These are phyloP conservation scores for Mus musculus DNA, from an alignment of 2,113 vertebrate species.

Conservation along the genomic window DNA sequence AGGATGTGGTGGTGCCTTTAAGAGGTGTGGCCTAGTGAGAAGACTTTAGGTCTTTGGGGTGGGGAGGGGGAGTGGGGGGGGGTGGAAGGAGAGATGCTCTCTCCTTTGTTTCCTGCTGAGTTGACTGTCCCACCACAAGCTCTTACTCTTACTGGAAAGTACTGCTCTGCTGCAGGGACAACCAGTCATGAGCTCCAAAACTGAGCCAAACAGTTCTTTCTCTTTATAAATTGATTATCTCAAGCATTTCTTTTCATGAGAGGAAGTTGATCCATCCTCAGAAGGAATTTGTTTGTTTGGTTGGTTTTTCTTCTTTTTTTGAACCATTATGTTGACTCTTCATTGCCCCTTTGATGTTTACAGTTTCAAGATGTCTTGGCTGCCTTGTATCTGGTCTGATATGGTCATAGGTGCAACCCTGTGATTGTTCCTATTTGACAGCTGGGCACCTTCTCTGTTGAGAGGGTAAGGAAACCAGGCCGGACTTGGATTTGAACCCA, in stretches of 20 bases:
- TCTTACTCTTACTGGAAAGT: too few relatives aligned
- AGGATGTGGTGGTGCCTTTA: neutral
- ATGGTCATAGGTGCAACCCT: neutral
- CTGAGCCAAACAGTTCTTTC: neutral
- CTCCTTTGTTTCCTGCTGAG: neutral
- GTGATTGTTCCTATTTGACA: neutral
- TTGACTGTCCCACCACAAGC: neutral
- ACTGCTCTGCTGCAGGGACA: neutral
- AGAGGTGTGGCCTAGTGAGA: neutral
- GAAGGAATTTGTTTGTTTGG: neutral
- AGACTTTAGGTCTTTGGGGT: neutral
- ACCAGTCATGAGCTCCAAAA: neutral
- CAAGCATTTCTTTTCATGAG: neutral
- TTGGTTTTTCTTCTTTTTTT: neutral
- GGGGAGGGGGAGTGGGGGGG: too few relatives aligned
- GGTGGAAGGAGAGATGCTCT: too few relatives aligned
- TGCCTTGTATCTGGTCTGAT: neutral
- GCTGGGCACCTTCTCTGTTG: neutral
- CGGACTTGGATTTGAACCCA: neutral
- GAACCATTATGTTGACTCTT: neutral
- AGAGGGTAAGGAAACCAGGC: neutral
- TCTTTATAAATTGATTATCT: neutral
- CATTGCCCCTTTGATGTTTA: neutral
- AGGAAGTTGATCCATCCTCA: neutral
- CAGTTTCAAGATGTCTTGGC: conserved; percentile 12